Base-by-base conservation (phyloP, 2,888 invertebrate species). In the Bruchidius siliquastri region DNA sequence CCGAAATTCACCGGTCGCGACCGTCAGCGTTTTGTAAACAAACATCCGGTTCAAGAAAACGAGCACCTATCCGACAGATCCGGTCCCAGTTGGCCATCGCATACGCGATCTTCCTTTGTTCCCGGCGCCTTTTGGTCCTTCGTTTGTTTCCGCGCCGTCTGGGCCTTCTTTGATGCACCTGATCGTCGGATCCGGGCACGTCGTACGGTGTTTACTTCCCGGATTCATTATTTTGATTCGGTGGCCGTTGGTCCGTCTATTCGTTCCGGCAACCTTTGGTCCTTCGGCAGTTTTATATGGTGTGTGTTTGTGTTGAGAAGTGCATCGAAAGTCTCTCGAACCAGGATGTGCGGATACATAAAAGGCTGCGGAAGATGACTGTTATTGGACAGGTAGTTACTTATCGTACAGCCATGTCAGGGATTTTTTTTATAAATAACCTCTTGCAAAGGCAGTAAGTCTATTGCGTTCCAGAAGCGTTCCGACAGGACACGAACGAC, bases 311-410 rank as follows among this genome's bases (percentile, higher is more conserved):
- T 74, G 74, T 68, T 67, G 74, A 68, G 22, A 72, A 72, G 74
- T 70, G 66, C 49, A 21, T 30, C 32, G 73, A 66, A 72, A 71
- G 67, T n/a, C 70, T 49, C 69, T 49, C 68, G 66, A 32, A 49
- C 8, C 49, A 73, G 73, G 70, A 73, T 74, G 71, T 70, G 70
- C 71, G 73, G 73, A 72, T 75, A 67, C 21, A 72, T 75, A 13
- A 3, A 49, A 8, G 18, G 74, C 72, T 72, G 18, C 73, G 75
- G 79, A 80, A 80, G 80, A 83, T 83, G 83, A 83, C 81, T 79
- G 81, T 83, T 75, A 79, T 78, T 76, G 81, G 78, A 78, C 79
- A 82, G 82, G 83, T 83, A 81, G 77, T 74, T 76, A 49, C 49
- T 1, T 22, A 67, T n/a, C n/a, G n/a, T 67, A 67, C 26, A 26